These are phyloP conservation scores for Pimpla rufipes DNA, from an alignment of 2,888 invertebrate genomes.

Conservation along the genomic window DNA sequence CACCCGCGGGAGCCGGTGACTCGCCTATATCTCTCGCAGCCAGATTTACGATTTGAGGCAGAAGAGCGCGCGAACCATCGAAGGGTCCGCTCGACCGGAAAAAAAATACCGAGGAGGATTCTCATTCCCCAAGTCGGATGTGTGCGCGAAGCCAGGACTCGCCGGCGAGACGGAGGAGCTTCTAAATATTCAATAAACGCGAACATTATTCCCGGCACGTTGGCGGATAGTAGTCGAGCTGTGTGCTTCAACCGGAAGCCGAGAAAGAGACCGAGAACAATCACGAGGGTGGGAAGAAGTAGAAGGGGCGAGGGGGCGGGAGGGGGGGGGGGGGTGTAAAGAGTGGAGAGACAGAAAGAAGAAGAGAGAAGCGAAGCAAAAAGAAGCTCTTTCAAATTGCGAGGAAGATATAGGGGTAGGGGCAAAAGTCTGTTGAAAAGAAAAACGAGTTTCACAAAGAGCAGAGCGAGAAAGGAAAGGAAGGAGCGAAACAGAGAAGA, in stretches of 20 bases:
- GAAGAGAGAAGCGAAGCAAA: constrained; percentile 49
- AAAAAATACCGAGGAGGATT: constrained; percentile 68
- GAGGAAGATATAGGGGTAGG: constrained; percentile 31
- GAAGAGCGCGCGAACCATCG: constrained; percentile 19
- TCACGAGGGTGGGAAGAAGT: constrained; percentile 29
- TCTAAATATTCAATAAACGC: constrained; percentile 85
- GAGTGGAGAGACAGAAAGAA: constrained; percentile 33
- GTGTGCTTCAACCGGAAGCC: constrained; percentile 57
- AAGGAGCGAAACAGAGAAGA: constrained; percentile 36
- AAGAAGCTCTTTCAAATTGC: constrained; percentile 63
- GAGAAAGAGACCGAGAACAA: constrained; percentile 59
- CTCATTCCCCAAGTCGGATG: neutral
- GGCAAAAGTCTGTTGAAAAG: constrained; percentile 59
- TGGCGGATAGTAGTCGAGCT: constrained; percentile 69
- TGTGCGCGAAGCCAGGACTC: constrained; percentile 1
- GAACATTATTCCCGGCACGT: constrained; percentile 84
- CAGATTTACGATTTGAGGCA: constrained; percentile 80
- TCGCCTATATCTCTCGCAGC: constrained; percentile 48
- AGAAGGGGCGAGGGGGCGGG: constrained; percentile 15
- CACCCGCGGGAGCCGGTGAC: constrained; percentile 9
- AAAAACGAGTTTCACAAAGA: constrained; percentile 61
- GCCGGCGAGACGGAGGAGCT: constrained; percentile 71
- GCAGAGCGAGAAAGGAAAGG: constrained; percentile 42
- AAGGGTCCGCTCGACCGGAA: constrained; percentile 53
- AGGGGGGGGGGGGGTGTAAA: constrained; percentile 11